A percentile compares a stretch with the other conserved stretches of the same genome.
Conservation (phyloP, 2,113 vertebrate species). For the Ivindomyrus marchei region DNA sequence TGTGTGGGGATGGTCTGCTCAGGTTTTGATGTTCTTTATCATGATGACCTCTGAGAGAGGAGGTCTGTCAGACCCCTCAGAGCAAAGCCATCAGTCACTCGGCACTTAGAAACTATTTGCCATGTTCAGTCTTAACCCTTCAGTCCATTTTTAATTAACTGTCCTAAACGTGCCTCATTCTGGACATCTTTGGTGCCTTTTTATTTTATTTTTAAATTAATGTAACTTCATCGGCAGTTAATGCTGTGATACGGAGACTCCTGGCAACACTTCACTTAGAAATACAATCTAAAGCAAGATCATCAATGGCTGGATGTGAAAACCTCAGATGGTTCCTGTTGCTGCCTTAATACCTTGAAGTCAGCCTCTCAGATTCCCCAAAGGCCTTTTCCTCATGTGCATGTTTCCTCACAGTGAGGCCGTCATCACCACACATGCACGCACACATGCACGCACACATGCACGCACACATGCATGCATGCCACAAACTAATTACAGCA, state of each 20-base stretch:
- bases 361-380: background rate
- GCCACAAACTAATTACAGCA: conserved; percentile 39
- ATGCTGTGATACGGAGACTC: background rate
- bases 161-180: background rate
- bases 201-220: background rate
- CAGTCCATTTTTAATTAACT: background rate
- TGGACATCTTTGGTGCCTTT: background rate
- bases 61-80: background rate
- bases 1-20: conserved; percentile 41
- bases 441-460: background rate
- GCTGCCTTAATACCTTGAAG: background rate
- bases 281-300: background rate
- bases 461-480: background rate
- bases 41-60: conserved; percentile 14
- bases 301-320: background rate
- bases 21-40: conserved; percentile 35
- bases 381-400: background rate
- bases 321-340: background rate
- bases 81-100: background rate
- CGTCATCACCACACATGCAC: conserved; percentile 8
- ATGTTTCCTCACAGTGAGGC: background rate
- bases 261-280: background rate
- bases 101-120: background rate
- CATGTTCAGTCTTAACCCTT: background rate
- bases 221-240: background rate